Evolutionary conservation across 1,140 invertebrate species (phyloP).

Genomic region (Halictus rubicundus): DNA sequence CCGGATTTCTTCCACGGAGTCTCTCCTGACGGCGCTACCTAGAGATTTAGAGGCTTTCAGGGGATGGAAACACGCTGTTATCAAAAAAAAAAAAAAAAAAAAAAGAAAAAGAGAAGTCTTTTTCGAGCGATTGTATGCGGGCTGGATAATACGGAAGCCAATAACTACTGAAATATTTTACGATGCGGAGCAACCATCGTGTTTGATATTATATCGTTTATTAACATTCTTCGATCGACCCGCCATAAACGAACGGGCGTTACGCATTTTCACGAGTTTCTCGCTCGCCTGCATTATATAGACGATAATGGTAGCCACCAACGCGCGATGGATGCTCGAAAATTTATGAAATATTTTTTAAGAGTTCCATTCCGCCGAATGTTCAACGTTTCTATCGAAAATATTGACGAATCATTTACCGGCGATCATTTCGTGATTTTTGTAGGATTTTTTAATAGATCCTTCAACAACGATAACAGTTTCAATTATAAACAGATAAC

Average conservation of each 20-base stretch:
- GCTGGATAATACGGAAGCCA: slow-evolving; percentile 1
- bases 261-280: not conserved
- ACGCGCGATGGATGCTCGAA: no score
- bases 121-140: slow-evolving; percentile 11
- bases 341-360: no score
- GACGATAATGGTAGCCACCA: not conserved
- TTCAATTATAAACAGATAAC: no score
- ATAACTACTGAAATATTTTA: slow-evolving; percentile 35
- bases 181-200: not conserved
- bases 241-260: not conserved
- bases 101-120: not conserved
- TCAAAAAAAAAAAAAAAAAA: slow-evolving; percentile 13
- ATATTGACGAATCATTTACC: no score
- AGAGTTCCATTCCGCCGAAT: no score
- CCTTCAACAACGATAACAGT: no score
- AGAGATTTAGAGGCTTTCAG: slow-evolving; percentile 29
- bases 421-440: no score
- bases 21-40: not conserved
- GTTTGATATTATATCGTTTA: not conserved
- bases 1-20: slow-evolving; percentile 34
- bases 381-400: no score
- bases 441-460: no score
- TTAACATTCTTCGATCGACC: not conserved
- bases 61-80: slow-evolving; percentile 26
- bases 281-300: not conserved